A percentile compares a stretch with the other conserved stretches of the same genome.
Evolutionary conservation across 2,888 invertebrate species (phyloP).

Genomic region (Philhelius pedissequus): DNA sequence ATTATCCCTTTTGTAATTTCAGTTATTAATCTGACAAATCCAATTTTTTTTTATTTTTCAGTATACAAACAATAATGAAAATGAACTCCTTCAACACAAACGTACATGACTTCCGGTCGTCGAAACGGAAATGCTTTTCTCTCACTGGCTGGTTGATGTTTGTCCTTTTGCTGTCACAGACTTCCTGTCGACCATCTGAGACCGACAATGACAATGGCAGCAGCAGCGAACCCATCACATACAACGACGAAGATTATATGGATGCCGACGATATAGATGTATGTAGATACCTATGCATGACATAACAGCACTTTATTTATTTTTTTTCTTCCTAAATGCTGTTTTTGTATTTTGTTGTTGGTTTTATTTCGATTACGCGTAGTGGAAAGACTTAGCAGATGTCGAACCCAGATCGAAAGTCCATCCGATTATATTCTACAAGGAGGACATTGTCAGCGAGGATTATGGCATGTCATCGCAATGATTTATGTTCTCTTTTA

Average conservation of each 20-base stretch:
- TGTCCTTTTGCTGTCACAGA: constrained; percentile 53
- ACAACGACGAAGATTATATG: constrained; percentile 48
- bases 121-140: constrained; percentile 70
- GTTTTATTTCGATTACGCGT: background rate
- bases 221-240: background rate
- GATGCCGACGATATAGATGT: constrained; percentile 76
- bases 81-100: constrained; percentile 69
- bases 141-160: constrained; percentile 70
- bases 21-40: background rate
- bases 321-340: background rate
- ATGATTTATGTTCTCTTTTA: background rate
- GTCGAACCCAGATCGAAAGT: constrained; percentile 71
- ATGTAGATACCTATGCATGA: constrained; percentile 20
- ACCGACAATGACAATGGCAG: background rate
- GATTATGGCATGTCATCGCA: constrained; percentile 73
- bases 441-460: constrained; percentile 76
- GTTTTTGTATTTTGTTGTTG: background rate
- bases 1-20: background rate
- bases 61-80: constrained; percentile 30
- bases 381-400: constrained; percentile 73
- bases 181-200: constrained; percentile 53
- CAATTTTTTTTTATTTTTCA: constrained; percentile 4
- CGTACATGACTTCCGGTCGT: constrained; percentile 69
- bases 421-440: constrained; percentile 76
- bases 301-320: background rate